A percentile compares a stretch with the other conserved stretches of the same genome.
phyloP scores from a whole-genome alignment of 2,797 vertebrate species.

The Todus mexicanus region DNA sequence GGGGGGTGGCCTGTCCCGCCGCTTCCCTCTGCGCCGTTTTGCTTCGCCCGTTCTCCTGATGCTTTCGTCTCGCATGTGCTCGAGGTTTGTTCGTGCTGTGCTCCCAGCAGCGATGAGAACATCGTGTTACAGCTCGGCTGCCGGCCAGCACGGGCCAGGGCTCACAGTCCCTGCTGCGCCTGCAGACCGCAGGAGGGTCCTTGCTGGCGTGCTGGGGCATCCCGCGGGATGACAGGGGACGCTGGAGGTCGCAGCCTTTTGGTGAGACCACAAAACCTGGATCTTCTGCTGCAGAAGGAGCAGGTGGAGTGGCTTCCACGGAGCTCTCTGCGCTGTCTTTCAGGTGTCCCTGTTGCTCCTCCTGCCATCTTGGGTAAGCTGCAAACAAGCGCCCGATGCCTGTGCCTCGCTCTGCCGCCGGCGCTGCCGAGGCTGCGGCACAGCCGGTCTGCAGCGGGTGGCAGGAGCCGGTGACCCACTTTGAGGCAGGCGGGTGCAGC shows the following conservation, averaged over 20 bases:
- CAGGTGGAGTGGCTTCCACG: background rate
- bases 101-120: background rate
- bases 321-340: background rate
- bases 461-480: background rate
- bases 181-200: background rate
- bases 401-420: rapidly evolving
- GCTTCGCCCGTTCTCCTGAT: background rate
- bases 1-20: rapidly evolving
- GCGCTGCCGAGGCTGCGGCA: rapidly evolving
- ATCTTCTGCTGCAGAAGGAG: background rate
- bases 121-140: background rate
- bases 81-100: rapidly evolving
- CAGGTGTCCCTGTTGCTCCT: background rate
- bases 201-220: background rate
- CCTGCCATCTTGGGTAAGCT: background rate
- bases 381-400: background rate
- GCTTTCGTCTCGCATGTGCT: rapidly evolving
- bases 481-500: background rate
- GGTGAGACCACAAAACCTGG: rapidly evolving
- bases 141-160: background rate
- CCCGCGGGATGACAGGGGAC: background rate
- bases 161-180: rapidly evolving
- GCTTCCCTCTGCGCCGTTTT: background rate
- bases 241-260: background rate
- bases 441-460: background rate